Evolutionary conservation across 2,113 vertebrate species (phyloP).

Genomic region (Thamnaconus septentrionalis): DNA sequence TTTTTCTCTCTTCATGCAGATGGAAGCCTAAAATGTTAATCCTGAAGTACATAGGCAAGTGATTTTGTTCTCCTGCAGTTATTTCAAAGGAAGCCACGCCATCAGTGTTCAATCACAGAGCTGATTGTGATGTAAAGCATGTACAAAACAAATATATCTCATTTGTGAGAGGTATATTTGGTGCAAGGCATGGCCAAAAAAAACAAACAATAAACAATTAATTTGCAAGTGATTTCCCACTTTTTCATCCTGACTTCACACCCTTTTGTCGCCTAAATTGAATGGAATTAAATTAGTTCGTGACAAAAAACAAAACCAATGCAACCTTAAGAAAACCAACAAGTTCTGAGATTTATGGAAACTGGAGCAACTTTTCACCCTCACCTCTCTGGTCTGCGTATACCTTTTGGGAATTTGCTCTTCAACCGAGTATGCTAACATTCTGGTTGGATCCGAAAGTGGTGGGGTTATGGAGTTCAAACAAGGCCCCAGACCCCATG

Average conservation of each 20-base stretch:
- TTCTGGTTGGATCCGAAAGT: constrained; percentile 41
- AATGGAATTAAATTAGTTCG: not conserved
- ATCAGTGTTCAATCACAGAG: constrained; percentile 29
- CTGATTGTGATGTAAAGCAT: constrained; percentile 37
- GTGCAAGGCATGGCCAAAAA: not conserved
- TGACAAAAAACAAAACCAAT: not conserved
- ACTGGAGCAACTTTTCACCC: not conserved
- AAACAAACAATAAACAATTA: no score
- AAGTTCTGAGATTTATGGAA: not conserved
- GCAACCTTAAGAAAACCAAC: not conserved
- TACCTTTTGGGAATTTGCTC: constrained; percentile 18
- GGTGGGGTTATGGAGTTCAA: constrained; percentile 47
- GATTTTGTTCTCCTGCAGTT: constrained; percentile 33
- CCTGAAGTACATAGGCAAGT: constrained; percentile 39
- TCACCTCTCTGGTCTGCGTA: constrained; percentile 24
- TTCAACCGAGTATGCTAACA: constrained; percentile 36
- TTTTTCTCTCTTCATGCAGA: constrained; percentile 42
- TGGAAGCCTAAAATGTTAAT: constrained; percentile 47
- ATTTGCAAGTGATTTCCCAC: no score
- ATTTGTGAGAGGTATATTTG: no score
- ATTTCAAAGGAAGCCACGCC: constrained; percentile 31
- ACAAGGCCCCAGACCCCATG: constrained; percentile 32
- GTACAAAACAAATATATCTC: constrained; percentile 14
- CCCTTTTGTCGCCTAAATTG: not conserved
- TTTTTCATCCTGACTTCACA: no score